Evolutionary conservation across 1,140 invertebrate species (phyloP), one percentile per base, ranked within the genome.

Genomic region (Drosophila nikananu): DNA sequence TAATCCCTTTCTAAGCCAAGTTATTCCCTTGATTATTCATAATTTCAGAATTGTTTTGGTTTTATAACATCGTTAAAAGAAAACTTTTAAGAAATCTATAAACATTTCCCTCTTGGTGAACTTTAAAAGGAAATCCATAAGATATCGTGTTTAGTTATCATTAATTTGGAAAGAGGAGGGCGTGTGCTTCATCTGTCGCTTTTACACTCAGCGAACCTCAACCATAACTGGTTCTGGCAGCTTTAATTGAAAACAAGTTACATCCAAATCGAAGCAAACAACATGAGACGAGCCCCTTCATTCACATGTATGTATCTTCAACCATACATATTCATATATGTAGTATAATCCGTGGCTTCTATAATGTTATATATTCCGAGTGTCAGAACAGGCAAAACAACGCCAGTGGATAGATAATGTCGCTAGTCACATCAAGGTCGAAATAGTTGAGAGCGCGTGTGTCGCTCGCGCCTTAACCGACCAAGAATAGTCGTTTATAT

Each of bases 371-470:
- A 51, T 61, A 73, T 60, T 49, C 46, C 41, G 35, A 39, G 46
- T 66, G 39, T 21, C 62, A 60, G 41, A 55, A 55, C 63, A 41
- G 25, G 74, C 51, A 62, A 77, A 68, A 60, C 63, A 77, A 60
- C 74, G 21, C 51, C n/a, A 77, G 42, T 60, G 57, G 39, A 42
- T 58, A 63, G 71, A 76, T 76, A 80, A 46, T 71, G 67, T 61
- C 66, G 66, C 72, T 77, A 86, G 65, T 62, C 80, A 59, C 49
- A 86, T 84, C 86, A 89, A 89, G 86, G 86, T 86, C 86, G 65
- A 90, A 89, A 82, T 84, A 71, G 86, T 90, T 89, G 74, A 79
- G 74, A 77, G 75, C 75, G 75, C 75, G 70, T 70, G 81, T 46
- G 67, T 55, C 44, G 52, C 54, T 76, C 83, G 71, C 76, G 67